These are phyloP conservation scores for Fragum sueziense DNA, from an alignment of 2,888 invertebrate species.

Conservation along the genomic window DNA sequence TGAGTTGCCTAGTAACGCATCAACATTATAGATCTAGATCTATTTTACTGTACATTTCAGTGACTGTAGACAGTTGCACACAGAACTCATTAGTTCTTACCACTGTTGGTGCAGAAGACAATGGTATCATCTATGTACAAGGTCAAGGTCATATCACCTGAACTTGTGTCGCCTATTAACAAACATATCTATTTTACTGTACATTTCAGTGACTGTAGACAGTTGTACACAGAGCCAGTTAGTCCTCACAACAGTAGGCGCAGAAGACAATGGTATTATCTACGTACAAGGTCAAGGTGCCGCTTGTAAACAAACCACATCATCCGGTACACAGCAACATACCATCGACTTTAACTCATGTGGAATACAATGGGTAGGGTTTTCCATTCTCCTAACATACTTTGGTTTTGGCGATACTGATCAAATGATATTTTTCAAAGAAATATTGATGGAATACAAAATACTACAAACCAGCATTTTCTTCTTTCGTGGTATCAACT, in stretches of 20 bases:
- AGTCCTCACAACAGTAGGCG: constrained; percentile 53
- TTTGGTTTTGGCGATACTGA: no score
- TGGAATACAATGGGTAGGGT: constrained; percentile 60
- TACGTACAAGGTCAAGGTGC: constrained; percentile 65
- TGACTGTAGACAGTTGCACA: constrained; percentile 61
- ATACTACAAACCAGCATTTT: no score
- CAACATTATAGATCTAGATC: no score
- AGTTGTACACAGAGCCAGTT: constrained; percentile 62
- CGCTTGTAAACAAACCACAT: constrained; percentile 61
- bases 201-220: constrained; percentile 55
- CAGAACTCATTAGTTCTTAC: constrained; percentile 55
- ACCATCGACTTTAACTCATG: constrained; percentile 61
- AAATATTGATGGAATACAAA: no score
- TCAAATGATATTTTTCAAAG: no score
- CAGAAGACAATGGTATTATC: constrained; percentile 58
- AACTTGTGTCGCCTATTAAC: no score
- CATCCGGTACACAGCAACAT: constrained; percentile 47
- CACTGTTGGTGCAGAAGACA: constrained; percentile 50
- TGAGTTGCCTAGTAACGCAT: no score
- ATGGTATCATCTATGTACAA: constrained; percentile 64
- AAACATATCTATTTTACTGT: no score
- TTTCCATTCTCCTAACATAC: no score
- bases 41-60: no score
- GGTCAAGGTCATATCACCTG: no score
- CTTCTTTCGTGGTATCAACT: no score